Percentiles rank a stretch among this genome's conserved stretches.
phyloP scores from a whole-genome alignment of 2,888 invertebrate species.

The Mythimna albipuncta region DNA sequence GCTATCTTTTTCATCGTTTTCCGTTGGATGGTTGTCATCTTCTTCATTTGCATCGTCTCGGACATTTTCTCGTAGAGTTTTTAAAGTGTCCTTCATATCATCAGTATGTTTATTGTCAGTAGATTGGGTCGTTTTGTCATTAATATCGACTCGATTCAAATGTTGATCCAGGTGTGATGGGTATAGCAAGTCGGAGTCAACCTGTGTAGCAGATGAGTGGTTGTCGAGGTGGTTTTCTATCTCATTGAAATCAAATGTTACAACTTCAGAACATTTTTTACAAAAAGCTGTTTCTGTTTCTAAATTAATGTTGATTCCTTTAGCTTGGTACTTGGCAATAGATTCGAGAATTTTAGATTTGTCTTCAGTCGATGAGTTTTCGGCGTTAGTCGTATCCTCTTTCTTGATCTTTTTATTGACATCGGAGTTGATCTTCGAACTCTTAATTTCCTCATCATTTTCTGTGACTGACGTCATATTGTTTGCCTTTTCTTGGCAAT shows the following conservation, averaged over 20 bases:
- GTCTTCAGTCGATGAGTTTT: constrained; percentile 33
- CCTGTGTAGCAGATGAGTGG: constrained; percentile 24
- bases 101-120: not conserved
- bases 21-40: not conserved
- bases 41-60: not conserved
- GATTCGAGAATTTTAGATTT: constrained; percentile 59
- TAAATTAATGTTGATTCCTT: constrained; percentile 65
- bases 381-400: not conserved
- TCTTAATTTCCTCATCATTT: not conserved
- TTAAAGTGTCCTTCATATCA: not conserved
- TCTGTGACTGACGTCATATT: not conserved
- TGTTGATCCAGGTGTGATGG: constrained; percentile 39
- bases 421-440: not conserved
- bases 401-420: not conserved
- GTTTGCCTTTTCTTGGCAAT: not conserved
- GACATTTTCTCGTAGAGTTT: not conserved
- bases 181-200: constrained; percentile 37
- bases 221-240: constrained; percentile 62
- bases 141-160: constrained; percentile 49
- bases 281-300: constrained; percentile 64
- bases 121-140: constrained; percentile 30
- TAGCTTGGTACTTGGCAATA: constrained; percentile 56
- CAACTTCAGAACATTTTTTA: constrained; percentile 57
- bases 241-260: constrained; percentile 52
- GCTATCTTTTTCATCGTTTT: not conserved